Percentiles rank a stretch among this genome's conserved stretches.
Conservation (phyloP, 2,113 vertebrate genomes). For the Syngnathus typhle region DNA sequence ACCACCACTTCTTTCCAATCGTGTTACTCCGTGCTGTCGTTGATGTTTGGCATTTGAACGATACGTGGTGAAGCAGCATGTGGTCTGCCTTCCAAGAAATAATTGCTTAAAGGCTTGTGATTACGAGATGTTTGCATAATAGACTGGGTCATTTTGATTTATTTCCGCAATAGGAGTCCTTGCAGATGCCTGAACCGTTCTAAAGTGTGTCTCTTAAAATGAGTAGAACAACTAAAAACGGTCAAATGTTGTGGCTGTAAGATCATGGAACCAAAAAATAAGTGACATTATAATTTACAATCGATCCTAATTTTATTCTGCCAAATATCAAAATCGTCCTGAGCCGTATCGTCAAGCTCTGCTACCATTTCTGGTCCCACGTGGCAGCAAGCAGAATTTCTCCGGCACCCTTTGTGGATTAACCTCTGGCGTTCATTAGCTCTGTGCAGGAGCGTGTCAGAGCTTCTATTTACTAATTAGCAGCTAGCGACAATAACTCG, state of each 20-base stretch:
- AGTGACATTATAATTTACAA: no score
- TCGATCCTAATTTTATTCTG: no score
- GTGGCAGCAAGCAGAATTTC: background rate
- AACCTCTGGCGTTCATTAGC: background rate
- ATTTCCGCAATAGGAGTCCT: background rate
- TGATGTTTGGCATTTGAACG: background rate
- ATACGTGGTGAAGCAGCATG: background rate
- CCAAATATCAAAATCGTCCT: no score
- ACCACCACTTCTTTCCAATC: background rate
- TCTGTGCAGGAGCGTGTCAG: background rate
- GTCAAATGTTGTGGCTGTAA: no score
- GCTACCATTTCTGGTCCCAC: background rate
- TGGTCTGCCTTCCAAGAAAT: background rate
- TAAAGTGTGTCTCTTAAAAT: no score
- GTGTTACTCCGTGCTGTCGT: background rate
- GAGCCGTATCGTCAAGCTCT: no score
- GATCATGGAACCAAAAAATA: no score
- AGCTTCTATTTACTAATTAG: conserved; percentile 1
- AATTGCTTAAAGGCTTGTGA: no score
- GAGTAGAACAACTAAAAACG: no score
- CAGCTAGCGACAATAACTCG: background rate
- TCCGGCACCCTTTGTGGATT: background rate
- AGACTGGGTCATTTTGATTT: background rate
- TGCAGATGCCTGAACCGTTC: background rate
- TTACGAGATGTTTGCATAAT: background rate